These are phyloP conservation scores for Hyphantria cunea DNA, from an alignment of 1,140 invertebrate genomes.

Conservation along the genomic window DNA sequence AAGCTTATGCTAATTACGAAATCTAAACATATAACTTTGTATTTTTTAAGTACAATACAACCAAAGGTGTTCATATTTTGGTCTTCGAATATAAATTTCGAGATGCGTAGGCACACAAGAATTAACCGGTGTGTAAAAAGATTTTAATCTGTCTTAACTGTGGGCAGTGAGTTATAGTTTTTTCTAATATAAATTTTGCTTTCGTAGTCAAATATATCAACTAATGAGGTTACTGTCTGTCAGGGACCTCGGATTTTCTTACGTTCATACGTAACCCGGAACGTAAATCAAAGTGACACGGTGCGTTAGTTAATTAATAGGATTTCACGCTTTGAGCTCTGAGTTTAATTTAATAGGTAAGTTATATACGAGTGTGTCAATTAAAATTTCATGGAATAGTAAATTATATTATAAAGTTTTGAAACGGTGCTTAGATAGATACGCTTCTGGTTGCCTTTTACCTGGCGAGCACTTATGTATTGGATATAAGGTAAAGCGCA, in stretches of 20 bases:
- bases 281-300: conserved; percentile 58
- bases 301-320: conserved; percentile 54
- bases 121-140: conserved; percentile 67
- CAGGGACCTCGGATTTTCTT: conserved; percentile 33
- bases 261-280: conserved; percentile 14
- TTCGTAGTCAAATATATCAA: conserved; percentile 50
- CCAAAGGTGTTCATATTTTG: conserved; percentile 58
- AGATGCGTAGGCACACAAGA: conserved; percentile 70
- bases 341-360: conserved; percentile 41
- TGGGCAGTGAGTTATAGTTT: conserved; percentile 64
- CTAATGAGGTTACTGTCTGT: conserved; percentile 51
- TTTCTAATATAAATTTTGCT: conserved; percentile 67
- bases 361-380: conserved; percentile 33
- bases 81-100: conserved; percentile 70
- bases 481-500: conserved; percentile 47
- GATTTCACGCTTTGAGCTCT: conserved; percentile 42
- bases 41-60: conserved; percentile 42
- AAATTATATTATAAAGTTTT: conserved; percentile 15
- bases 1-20: conserved; percentile 67
- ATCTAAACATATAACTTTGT: conserved; percentile 14
- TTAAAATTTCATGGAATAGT: conserved; percentile 31
- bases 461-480: conserved; percentile 15
- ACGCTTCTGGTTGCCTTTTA: conserved; percentile 13
- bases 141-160: conserved; percentile 69
- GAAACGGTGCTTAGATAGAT: conserved; percentile 14